These are phyloP conservation scores for Eilema caniola DNA, from an alignment of 2,888 invertebrate species.

Conservation along the genomic window DNA sequence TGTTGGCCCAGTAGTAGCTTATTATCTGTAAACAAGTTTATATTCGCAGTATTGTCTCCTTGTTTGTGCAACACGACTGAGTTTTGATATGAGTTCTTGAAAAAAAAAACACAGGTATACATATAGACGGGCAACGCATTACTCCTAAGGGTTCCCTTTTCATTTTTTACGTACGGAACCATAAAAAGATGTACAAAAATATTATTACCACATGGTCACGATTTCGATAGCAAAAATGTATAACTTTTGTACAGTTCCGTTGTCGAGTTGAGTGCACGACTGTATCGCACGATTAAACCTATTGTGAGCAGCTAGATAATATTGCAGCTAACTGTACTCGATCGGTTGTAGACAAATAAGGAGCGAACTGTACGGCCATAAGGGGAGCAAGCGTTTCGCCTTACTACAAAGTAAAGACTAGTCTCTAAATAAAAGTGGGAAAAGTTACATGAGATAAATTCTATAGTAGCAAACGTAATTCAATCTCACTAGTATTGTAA, in stretches of 20 bases:
- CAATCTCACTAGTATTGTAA: too few relatives aligned
- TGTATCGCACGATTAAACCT: constrained; percentile 80
- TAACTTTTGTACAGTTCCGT: constrained; percentile 46
- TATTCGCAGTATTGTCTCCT: neutral
- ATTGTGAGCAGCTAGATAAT: constrained; percentile 75
- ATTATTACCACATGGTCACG: constrained; percentile 41
- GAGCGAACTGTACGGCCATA: constrained; percentile 58
- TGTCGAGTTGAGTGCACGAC: constrained; percentile 73
- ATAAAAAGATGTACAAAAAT: constrained; percentile 17
- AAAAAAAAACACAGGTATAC: neutral
- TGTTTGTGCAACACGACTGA: too few relatives aligned
- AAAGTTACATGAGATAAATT: neutral
- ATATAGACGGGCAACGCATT: too few relatives aligned
- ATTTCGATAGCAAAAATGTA: constrained; percentile 48
- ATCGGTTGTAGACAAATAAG: constrained; percentile 81
- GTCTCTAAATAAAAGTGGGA: neutral
- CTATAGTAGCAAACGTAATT: neutral
- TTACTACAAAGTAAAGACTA: neutral
- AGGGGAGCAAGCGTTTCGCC: constrained; percentile 24
- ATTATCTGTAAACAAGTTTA: neutral
- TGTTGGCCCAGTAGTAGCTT: neutral
- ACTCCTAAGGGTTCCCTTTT: neutral
- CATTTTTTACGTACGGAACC: neutral
- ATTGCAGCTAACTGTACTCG: constrained; percentile 81
- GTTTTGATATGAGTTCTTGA: neutral